Conservation (phyloP, 53 echinoderm and acorn worm genomes). For the Hippasteria phrygiana region DNA sequence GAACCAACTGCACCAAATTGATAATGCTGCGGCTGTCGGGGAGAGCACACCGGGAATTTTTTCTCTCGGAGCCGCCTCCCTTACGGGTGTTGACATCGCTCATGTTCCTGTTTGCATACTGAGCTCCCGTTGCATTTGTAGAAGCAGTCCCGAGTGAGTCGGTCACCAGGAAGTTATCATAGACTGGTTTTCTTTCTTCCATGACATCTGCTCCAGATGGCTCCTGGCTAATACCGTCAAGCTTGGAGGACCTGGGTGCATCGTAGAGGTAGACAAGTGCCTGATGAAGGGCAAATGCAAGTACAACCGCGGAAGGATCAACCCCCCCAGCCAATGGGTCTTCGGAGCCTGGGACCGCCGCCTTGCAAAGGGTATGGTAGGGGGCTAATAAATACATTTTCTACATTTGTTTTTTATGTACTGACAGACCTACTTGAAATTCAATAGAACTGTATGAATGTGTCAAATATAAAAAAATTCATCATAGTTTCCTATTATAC, state of each 20-base stretch:
- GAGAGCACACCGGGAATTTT: conserved; percentile 9
- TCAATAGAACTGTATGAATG: too few relatives aligned
- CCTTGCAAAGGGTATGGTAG: conserved; percentile 4
- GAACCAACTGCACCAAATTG: not conserved
- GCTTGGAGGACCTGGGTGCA: conserved; percentile 35
- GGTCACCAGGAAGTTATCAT: not conserved
- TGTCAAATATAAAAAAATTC: too few relatives aligned
- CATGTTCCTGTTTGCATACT: conserved; percentile 14
- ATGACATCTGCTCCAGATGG: conserved; percentile 39
- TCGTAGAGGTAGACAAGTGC: conserved; percentile 43
- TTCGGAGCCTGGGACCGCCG: conserved; percentile 53
- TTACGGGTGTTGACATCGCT: not conserved
- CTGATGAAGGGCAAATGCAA: conserved; percentile 2
- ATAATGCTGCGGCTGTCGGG: not conserved
- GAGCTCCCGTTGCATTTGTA: conserved; percentile 29
- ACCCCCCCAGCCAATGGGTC: conserved; percentile 34
- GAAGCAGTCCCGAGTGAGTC: not conserved
- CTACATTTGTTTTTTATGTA: too few relatives aligned
- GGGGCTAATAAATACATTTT: too few relatives aligned
- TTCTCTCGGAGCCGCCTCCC: conserved; percentile 4
- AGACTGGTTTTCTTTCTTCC: conserved; percentile 23
- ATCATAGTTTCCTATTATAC: too few relatives aligned
- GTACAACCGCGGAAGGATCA: not conserved
- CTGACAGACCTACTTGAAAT: too few relatives aligned
- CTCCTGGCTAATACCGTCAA: conserved; percentile 8